Conservation (phyloP, 1,140 invertebrate species). For the Philotrypesis tridentata region DNA sequence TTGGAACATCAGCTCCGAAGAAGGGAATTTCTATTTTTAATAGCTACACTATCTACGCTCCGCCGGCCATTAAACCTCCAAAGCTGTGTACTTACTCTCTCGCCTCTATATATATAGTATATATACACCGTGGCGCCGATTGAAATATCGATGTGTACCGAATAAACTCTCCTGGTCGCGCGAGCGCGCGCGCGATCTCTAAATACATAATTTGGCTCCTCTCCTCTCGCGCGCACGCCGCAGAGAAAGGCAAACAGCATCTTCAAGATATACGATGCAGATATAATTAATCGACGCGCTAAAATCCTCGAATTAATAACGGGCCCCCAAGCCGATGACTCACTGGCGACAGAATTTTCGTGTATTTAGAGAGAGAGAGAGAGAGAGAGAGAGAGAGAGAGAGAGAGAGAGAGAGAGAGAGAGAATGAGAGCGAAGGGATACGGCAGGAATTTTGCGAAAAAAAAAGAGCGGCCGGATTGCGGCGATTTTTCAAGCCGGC, state of each 20-base stretch:
- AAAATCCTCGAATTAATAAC: background rate
- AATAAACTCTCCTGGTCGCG: background rate
- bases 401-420: no score
- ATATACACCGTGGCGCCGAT: background rate
- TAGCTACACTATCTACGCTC: no score
- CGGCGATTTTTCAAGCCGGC: conserved; percentile 1
- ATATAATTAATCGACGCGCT: background rate
- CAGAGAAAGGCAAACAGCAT: background rate
- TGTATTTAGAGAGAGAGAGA: background rate
- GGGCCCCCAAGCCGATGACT: background rate
- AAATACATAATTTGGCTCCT: background rate
- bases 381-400: no score
- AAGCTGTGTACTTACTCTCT: no score
- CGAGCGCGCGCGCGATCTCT: background rate
- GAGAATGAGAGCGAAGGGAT: no score
- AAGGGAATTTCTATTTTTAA: no score
- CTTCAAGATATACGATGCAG: background rate
- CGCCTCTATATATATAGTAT: no score
- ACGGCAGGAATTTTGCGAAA: no score
- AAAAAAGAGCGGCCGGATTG: background rate
- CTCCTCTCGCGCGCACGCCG: no score
- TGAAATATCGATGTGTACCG: background rate
- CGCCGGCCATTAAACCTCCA: no score
- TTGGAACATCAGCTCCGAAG: no score
- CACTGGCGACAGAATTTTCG: background rate